A percentile compares a stretch with the other conserved stretches of the same genome.
These are phyloP conservation scores for Macrophya annulata DNA, from an alignment of 2,888 invertebrate species.

Conservation along the genomic window DNA sequence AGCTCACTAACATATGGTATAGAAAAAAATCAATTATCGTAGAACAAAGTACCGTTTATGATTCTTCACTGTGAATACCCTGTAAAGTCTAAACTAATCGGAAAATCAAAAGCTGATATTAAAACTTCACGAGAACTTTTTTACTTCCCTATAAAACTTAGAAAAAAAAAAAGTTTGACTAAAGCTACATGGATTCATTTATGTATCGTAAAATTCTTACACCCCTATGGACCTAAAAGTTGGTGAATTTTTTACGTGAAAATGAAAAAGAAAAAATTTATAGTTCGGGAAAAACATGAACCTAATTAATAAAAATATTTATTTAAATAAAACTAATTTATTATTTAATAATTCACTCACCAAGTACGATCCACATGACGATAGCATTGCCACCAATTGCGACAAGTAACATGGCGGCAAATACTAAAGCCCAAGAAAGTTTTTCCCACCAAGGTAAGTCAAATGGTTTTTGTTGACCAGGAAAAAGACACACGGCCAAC, in stretches of 20 bases:
- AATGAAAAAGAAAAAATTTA: neutral
- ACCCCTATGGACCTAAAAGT: neutral
- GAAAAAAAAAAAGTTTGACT: no score
- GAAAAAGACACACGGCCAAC: conserved; percentile 65
- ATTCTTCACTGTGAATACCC: neutral
- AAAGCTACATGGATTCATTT: neutral
- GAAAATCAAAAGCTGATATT: neutral
- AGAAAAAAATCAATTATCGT: neutral
- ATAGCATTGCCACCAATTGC: conserved; percentile 94
- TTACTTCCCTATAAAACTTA: neutral
- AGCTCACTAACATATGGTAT: neutral
- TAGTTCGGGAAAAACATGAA: neutral
- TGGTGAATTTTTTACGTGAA: neutral
- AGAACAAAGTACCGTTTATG: neutral
- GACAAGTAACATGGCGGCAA: conserved; percentile 88
- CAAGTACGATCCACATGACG: conserved; percentile 96
- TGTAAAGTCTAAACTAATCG: neutral
- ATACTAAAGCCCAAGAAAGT: conserved; percentile 89
- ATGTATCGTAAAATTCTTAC: neutral
- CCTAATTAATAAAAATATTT: neutral
- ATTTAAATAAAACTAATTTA: neutral
- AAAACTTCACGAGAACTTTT: neutral
- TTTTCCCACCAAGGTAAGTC: conserved; percentile 84
- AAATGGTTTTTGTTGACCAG: conserved; percentile 71
- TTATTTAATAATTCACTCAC: conserved; percentile 80